Base-by-base conservation (phyloP, 2,888 invertebrate species). In the Papilio demoleus region DNA sequence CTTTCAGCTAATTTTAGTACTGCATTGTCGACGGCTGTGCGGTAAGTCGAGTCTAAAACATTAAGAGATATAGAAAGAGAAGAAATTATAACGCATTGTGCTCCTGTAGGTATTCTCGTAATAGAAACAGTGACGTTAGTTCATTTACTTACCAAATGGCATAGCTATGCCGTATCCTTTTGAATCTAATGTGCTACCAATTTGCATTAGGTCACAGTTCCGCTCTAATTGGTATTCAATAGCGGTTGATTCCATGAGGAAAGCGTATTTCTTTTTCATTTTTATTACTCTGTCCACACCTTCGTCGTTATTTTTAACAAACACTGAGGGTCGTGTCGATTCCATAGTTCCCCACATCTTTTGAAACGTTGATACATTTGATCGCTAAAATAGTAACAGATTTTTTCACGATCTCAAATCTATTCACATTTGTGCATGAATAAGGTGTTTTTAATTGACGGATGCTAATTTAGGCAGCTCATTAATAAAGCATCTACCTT, bases 321-420 rank as follows among this genome's bases (percentile, higher is more conserved):
- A 98, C 0, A 98, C 97, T 0, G 95, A 94, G 0, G 98, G 97
- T 38, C 95, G 93, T 0, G 97, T 94, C 8, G 96, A 95, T 75
- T 96, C 96, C 99, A 99, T 99, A 67, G 96, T 95, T 4, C 96
- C 94, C 97, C 97, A 98, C 97, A 99, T 99, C 79, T 95, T 94
- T 87, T 97, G 96, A 83, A 98, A 99, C 0, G 96, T 96, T 1
- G 97, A 95, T 71, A 97, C 96, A 85, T 98, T 97, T 2, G 98
- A 97, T 74, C 97, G 95, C 95, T 96, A 79, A 69, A 90, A 91
- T n/a, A 45, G n/a, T n/a, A 27, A 1, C 4, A 11, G 14, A 19
- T 1, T 45, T 19, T 19, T 45, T 8, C 19, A 2, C 5, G 8
- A 3, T 17, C 8, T 42, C 14, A n/a, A 2, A 31, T 31, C n/a